Percentiles rank a stretch among this genome's conserved stretches.
Conservation (phyloP, 2,113 vertebrate species). For the Corythaeola cristata region DNA sequence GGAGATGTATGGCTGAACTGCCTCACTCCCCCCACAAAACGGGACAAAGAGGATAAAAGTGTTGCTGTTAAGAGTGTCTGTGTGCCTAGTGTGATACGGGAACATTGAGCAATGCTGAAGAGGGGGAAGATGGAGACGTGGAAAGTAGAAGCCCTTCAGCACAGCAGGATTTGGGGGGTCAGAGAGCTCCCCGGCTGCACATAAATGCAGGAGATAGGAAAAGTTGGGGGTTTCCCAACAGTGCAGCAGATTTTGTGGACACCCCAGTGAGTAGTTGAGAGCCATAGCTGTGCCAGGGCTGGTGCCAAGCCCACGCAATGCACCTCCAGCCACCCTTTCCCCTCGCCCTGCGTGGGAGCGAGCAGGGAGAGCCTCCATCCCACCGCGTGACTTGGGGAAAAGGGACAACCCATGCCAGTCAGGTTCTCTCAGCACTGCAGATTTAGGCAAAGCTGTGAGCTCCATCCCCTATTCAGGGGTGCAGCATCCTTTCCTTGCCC, state of each 20-base stretch:
- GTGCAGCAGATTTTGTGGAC: not conserved
- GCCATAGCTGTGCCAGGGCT: not conserved
- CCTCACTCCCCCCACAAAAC: not conserved
- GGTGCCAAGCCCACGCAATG: not conserved
- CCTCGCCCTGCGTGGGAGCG: not conserved
- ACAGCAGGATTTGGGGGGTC: not conserved
- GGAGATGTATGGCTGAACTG: not conserved
- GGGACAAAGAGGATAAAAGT: not conserved
- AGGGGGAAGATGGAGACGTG: not conserved
- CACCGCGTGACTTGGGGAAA: fast-evolving
- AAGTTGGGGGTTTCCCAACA: not conserved
- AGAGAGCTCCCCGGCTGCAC: not conserved
- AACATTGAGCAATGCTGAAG: not conserved
- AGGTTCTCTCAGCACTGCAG: not conserved
- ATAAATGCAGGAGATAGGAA: not conserved
- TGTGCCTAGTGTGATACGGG: too few species aligned
- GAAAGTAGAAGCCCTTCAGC: not conserved
- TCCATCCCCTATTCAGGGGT: fast-evolving
- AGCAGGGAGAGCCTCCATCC: not conserved
- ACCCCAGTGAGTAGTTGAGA: not conserved
- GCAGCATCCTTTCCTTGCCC: not conserved
- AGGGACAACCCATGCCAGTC: not conserved
- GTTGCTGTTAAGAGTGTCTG: not conserved
- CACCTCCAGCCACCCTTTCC: not conserved
- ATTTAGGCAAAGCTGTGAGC: not conserved